Evolutionary conservation across 2,797 vertebrate genomes (phyloP), one percentile per base, ranked within the genome.

Genomic region (Hozukius guyotensis): DNA sequence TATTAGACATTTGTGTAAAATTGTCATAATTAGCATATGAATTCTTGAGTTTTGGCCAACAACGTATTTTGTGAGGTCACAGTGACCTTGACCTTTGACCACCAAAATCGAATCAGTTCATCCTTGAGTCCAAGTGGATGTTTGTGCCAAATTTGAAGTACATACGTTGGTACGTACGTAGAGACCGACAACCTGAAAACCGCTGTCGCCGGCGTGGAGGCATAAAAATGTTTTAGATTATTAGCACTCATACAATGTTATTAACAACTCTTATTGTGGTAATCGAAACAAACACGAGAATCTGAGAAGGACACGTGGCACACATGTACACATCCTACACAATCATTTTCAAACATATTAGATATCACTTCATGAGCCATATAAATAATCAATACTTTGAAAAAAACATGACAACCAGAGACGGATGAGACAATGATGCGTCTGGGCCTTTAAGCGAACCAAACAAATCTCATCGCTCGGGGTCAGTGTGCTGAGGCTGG

Each of bases 401-500:
- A 16, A 36, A 36, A 80, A 57, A 46, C 71, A 75, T 68, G 22
- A 71, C 71, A 87, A 74, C 31, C 72, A 10, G 14, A 68, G 25
- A 22, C 60, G 65, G 29, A 86, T 90, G 87, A 89, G 64, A 84
- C 56, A 46, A 24, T 77, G 59, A 25, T 71, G 59, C 70, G 49
- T 77, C 24, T 32, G 75, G 74, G 63, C 66, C 77, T 77, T 81
- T 42, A 27, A 32, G 11, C 4, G 8, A 59, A 59, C 31, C 22
- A 84, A 90, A 88, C 66, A 76, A 90, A 67, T 72, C 88, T 89
- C 77, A 90, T 88, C 74, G 86, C 71, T 89, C 82, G 83, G 66
- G 57, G 70, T 91, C 86, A 82, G 82, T 42, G 55, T 74, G 82
- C 82, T 72, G 80, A 71, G 76, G 71, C 82, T 82, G 83, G 46